These are phyloP conservation scores for Polia nebulosa DNA, from an alignment of 2,888 invertebrate genomes.

Conservation along the genomic window DNA sequence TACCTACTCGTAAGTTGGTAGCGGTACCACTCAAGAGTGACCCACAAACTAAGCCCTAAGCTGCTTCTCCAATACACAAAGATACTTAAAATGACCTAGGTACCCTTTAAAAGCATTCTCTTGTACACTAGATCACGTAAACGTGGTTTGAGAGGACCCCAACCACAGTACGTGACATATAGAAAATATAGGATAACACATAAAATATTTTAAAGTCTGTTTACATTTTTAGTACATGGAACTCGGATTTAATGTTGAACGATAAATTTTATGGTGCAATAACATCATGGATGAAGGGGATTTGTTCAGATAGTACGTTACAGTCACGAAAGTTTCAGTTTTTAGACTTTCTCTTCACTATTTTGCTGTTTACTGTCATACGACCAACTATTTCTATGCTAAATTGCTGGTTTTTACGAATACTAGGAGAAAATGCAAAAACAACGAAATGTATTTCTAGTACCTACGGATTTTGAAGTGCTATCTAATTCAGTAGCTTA, in stretches of 20 bases:
- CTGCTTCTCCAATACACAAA: constrained; percentile 9
- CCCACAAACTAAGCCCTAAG: no score
- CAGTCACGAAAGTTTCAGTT: neutral
- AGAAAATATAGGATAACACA: constrained; percentile 20
- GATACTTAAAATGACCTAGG: constrained; percentile 32
- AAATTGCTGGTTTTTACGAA: no score
- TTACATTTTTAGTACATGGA: constrained; percentile 22
- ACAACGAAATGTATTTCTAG: no score
- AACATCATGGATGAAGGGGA: neutral
- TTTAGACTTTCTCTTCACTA: neutral
- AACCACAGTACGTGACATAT: constrained; percentile 47
- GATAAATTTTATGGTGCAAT: constrained; percentile 30
- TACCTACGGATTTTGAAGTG: no score
- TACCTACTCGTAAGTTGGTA: no score
- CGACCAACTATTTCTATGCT: no score
- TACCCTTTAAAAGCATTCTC: constrained; percentile 58
- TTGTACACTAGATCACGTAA: constrained; percentile 51
- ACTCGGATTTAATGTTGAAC: constrained; percentile 16
- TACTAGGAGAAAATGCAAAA: no score
- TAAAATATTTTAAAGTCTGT: constrained; percentile 37
- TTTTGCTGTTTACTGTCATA: neutral
- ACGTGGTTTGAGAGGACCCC: constrained; percentile 30
- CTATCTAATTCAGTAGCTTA: no score
- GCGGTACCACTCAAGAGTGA: no score
- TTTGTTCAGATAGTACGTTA: constrained; percentile 1